Evolutionary conservation across 1,140 invertebrate species (phyloP), one percentile per base, ranked within the genome.

Genomic region (Cotesia vestalis): DNA sequence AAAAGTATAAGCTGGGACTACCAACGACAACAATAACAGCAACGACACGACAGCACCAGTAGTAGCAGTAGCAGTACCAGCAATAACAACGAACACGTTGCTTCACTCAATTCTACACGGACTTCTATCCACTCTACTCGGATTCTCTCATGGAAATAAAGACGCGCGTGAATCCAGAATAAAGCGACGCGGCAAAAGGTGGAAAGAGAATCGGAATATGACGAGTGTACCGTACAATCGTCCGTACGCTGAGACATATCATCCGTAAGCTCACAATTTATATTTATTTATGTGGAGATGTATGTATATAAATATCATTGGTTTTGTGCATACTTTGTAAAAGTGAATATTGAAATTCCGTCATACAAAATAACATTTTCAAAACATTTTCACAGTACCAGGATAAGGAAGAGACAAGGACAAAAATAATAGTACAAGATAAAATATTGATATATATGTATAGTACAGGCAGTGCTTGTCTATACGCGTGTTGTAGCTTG

Each of bases 341-440:
- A 76, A 72, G 64, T 36, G 69, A 64, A 73, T 72, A 76, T 76
- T 73, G 75, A 76, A 76, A 73, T 76, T 76, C 75, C 72, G 69
- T 76, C 69, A 73, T 67, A 66, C 35, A 68, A 63, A 61, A 67
- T 52, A 66, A 68, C 61, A 60, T 57, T 55, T 40, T 14, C 46
- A 53, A 63, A 36, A 36, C 40, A 55, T 46, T 72, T 46, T 11
- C 40, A 72, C 53, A 60, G 17, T 12, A 63, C 59, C 35, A n/a
- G 61, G 14, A 51, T 14, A 14, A 51, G 14, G 57, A 70, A 61
- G 66, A 35, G 36, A 40, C 12, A 57, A 27, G 38, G 40, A 46
- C 12, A 60, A 52, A 59, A 59, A 34, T 63, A 40, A 53, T 60
- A 27, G 62, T 64, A 53, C 35, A 57, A 27, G 27, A 36, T 17